Base-by-base conservation (phyloP, 2,888 invertebrate species). In the Dryococelus australis region DNA sequence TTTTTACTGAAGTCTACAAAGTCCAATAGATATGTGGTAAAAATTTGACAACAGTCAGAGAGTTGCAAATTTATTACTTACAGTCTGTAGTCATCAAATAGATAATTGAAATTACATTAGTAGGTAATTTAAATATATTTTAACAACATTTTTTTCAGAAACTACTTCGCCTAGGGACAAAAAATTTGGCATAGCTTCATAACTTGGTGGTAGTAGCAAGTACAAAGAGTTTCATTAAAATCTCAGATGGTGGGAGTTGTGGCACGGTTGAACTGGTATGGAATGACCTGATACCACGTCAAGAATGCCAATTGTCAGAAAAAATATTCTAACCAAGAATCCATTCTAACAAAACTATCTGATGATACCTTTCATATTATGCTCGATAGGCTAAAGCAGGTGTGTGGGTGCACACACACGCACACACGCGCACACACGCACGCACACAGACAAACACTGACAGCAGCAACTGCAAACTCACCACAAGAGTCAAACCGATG, bases 401-500 rank as follows among this genome's bases (percentile, higher is more conserved):
- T n/a, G n/a, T n/a, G n/a, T n/a, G n/a, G n/a, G n/a, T n/a, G n/a
- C n/a, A n/a, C n/a, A n/a, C n/a, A n/a, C n/a, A n/a, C n/a, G n/a
- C n/a, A n/a, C n/a, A n/a, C n/a, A n/a, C n/a, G n/a, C n/a, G n/a
- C n/a, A n/a, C n/a, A n/a, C n/a, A n/a, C n/a, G n/a, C n/a, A n/a
- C n/a, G n/a, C n/a, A n/a, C n/a, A n/a, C n/a, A n/a, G n/a, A 35
- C 35, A 35, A 35, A 4, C 35, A 35, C 35, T 35, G 35, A 35
- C 35, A 35, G 20, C n/a, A 65, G 65, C 6, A 24, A 83, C 28
- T 24, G 83, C 13, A 85, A 35, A 89, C 90, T 90, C 90, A 93
- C 92, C 89, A 94, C 92, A 78, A 97, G 93, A 85, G 95, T 96
- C 20, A 98, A 92, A 3, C 97, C 97, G 87, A 94, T 95, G 8